Evolutionary conservation across 2,888 invertebrate genomes (phyloP).

Genomic region (Malacosoma neustria): DNA sequence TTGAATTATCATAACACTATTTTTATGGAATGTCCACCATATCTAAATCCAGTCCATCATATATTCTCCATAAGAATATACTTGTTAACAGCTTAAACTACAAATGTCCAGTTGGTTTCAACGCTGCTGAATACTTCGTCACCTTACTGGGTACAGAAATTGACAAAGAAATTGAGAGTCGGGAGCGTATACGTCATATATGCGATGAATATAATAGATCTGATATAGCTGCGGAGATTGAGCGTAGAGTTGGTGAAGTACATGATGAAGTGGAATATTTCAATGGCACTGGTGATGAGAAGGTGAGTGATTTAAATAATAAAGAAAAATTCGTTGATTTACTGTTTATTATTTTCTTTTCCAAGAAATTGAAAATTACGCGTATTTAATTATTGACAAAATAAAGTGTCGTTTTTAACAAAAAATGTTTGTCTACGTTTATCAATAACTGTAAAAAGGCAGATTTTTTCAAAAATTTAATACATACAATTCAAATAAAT

Average conservation of each 20-base stretch:
- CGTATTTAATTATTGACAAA: too few relatives aligned
- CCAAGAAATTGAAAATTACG: too few relatives aligned
- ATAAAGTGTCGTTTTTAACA: too few relatives aligned
- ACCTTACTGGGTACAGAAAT: conserved; percentile 65
- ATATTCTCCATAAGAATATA: too few relatives aligned
- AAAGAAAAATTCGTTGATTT: not conserved
- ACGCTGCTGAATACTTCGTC: conserved; percentile 91
- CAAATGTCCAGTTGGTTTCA: conserved; percentile 83
- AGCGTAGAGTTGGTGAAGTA: conserved; percentile 45
- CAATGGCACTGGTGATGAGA: conserved; percentile 43
- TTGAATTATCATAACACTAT: too few relatives aligned
- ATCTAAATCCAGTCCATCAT: too few relatives aligned
- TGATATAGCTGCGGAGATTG: conserved; percentile 46
- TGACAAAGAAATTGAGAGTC: conserved; percentile 54
- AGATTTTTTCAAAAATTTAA: too few relatives aligned
- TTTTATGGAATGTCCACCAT: too few relatives aligned
- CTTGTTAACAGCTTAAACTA: conserved; percentile 71
- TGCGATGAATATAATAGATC: conserved; percentile 74
- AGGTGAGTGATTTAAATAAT: conserved; percentile 27
- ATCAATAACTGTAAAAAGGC: too few relatives aligned
- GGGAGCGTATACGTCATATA: conserved; percentile 60
- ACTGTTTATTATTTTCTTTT: not conserved
- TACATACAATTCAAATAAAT: too few relatives aligned
- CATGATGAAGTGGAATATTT: conserved; percentile 60
- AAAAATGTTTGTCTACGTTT: too few relatives aligned